These are phyloP conservation scores for Prochilodus magdalenae DNA, from an alignment of 2,113 vertebrate species.

Conservation along the genomic window DNA sequence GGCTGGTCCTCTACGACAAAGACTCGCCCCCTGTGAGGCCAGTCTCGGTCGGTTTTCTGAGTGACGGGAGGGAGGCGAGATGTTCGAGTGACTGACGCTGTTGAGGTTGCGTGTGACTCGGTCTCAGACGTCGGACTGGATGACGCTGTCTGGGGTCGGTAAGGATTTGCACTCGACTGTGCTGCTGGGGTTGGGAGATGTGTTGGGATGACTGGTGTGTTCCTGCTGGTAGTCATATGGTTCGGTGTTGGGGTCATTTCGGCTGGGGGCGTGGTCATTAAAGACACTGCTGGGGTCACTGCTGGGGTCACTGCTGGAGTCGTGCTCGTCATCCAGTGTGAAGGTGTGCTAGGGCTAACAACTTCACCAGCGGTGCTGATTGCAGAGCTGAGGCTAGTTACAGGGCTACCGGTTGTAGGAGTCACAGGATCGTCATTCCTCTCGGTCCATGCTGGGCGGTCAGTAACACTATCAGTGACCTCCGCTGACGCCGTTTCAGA, in stretches of 20 bases:
- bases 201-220: background rate
- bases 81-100: slow-evolving; percentile 16
- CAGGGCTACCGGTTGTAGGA: background rate
- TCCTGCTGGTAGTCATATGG: slow-evolving; percentile 6
- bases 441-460: background rate
- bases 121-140: background rate
- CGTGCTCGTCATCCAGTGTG: background rate
- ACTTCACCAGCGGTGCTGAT: background rate
- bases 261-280: slow-evolving; percentile 8
- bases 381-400: slow-evolving; percentile 1
- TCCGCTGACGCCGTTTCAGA: background rate
- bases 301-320: background rate
- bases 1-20: slow-evolving; percentile 73
- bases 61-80: background rate
- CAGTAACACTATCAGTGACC: background rate
- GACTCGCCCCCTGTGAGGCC: slow-evolving; percentile 22
- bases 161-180: background rate
- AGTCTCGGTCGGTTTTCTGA: background rate
- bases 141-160: too few relatives aligned
- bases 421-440: background rate
- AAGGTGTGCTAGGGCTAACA: background rate
- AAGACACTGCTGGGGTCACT: background rate
- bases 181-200: background rate
- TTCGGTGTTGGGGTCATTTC: slow-evolving; percentile 15
- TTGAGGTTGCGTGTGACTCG: background rate